Conservation (phyloP, 2,888 invertebrate species). For the Sinhomidia bicolor region DNA sequence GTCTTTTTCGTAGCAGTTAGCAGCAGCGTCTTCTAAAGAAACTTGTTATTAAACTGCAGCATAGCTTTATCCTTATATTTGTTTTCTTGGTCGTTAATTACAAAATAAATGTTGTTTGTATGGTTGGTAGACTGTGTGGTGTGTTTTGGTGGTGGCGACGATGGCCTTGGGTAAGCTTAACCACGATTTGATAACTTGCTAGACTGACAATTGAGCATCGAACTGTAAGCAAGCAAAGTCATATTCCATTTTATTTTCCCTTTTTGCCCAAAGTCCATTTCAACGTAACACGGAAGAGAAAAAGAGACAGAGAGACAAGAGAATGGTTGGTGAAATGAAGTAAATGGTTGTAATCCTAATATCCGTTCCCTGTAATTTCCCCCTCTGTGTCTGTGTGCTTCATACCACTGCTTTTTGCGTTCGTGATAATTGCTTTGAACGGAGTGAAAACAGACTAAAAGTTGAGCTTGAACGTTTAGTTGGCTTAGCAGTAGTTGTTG, state of each 20-base stretch:
- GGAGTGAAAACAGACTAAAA: background rate
- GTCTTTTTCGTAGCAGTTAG: too few species aligned
- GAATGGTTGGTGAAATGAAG: background rate
- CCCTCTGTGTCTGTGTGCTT: background rate
- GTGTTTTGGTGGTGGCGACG: conserved; percentile 5
- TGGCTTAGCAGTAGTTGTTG: background rate
- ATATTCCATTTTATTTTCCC: background rate
- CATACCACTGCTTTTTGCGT: background rate
- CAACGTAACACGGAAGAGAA: background rate
- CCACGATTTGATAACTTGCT: conserved; percentile 34
- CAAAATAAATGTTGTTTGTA: conserved; percentile 33
- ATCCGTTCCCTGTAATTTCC: conserved; percentile 19
- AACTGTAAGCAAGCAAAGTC: background rate
- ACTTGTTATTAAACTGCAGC: conserved; percentile 38
- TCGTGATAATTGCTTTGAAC: conserved; percentile 30
- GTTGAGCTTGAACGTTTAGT: too few species aligned
- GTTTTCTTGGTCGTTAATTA: conserved; percentile 55
- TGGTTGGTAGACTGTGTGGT: background rate
- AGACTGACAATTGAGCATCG: conserved; percentile 2
- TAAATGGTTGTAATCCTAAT: conserved; percentile 22
- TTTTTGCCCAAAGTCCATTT: background rate
- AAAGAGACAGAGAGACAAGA: background rate
- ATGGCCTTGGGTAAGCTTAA: conserved; percentile 44
- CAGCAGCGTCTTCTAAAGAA: conserved; percentile 3
- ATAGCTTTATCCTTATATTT: background rate